A percentile compares a stretch with the other conserved stretches of the same genome.
Conservation (phyloP, 2,113 vertebrate genomes). For the Aegotheles bennettii region DNA sequence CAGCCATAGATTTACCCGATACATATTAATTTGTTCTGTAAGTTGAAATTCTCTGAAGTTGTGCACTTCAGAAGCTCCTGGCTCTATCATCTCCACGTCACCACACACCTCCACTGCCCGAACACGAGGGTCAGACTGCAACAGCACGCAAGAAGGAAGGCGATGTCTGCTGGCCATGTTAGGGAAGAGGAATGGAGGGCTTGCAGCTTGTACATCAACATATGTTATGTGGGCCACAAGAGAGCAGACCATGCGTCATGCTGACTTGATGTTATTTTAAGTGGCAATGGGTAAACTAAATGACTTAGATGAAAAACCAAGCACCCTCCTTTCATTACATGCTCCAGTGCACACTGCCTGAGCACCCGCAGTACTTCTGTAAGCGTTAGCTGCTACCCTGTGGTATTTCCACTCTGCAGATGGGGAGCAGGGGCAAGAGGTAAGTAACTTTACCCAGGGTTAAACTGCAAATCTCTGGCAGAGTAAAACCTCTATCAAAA, state of each 20-base stretch:
- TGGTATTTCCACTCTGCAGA: neutral
- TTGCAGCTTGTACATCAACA: neutral
- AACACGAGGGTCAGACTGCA: neutral
- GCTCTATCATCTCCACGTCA: neutral
- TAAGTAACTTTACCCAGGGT: neutral
- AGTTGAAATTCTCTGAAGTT: neutral
- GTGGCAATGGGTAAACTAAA: neutral
- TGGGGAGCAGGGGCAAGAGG: neutral
- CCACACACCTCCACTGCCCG: rapidly evolving
- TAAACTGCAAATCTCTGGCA: neutral
- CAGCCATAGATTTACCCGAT: constrained; percentile 21
- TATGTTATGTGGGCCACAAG: constrained; percentile 24
- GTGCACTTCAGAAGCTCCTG: neutral
- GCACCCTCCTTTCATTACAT: neutral
- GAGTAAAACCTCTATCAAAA: neutral
- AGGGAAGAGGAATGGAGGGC: neutral
- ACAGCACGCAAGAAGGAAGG: neutral
- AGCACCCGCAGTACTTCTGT: neutral
- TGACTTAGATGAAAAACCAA: neutral
- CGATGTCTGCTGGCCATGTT: rapidly evolving
- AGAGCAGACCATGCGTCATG: neutral
- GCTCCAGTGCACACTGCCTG: neutral
- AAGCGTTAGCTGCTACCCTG: neutral
- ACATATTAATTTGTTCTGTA: neutral
- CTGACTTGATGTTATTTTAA: neutral